Percentiles rank a stretch among this genome's conserved stretches.
phyloP scores from a whole-genome alignment of 2,797 vertebrate genomes.

The Artibeus jamaicensis region DNA sequence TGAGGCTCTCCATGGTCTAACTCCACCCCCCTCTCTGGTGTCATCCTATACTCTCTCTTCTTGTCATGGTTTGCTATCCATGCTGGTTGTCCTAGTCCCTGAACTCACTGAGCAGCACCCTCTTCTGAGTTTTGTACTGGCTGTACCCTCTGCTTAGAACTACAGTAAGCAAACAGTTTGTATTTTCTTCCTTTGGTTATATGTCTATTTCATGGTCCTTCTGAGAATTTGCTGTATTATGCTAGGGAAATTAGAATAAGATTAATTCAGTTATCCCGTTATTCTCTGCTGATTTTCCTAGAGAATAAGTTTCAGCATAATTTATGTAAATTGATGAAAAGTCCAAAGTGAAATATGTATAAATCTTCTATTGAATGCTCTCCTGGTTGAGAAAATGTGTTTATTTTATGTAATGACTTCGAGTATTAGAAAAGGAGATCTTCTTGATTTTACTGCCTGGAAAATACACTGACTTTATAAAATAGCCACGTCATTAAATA shows the following conservation, averaged over 20 bases:
- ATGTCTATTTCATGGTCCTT: background rate
- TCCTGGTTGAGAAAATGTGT: background rate
- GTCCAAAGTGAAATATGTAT: background rate
- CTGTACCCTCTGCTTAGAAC: background rate
- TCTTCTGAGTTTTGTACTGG: background rate
- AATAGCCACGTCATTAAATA: background rate
- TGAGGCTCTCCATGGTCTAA: background rate
- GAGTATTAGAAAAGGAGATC: background rate
- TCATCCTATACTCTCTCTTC: background rate
- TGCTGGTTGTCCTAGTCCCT: background rate
- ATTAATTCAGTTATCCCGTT: background rate
- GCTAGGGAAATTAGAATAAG: background rate
- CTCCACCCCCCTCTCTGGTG: background rate
- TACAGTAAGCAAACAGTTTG: background rate
- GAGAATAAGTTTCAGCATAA: background rate
- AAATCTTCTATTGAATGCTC: background rate
- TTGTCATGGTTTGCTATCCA: background rate
- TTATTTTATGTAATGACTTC: background rate
- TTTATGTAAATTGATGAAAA: background rate
- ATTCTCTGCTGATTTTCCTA: background rate
- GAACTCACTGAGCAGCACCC: background rate
- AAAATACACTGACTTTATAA: background rate
- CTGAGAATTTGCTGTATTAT: background rate
- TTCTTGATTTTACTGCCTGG: background rate
- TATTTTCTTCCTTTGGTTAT: conserved; percentile 1